Base-by-base conservation (phyloP, 2,113 vertebrate genomes). In the Paradoxurus hermaphroditus region DNA sequence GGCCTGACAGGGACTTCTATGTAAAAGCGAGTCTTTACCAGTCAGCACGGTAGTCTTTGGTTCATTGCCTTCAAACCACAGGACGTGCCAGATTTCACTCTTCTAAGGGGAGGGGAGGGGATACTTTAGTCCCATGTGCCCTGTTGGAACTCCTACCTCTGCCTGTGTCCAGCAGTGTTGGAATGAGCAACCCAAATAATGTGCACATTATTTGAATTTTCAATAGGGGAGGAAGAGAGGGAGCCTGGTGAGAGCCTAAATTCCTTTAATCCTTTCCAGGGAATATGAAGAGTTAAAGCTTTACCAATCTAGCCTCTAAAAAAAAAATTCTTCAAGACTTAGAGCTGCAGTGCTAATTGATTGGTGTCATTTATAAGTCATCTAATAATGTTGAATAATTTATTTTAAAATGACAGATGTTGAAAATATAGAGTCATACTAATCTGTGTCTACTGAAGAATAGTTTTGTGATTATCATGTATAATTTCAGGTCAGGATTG, bases 351-450 rank as follows among this genome's bases (percentile, higher is more conserved):
- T 97, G 77, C 97, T 98, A 98, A 98, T 97, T 99, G 98, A 98
- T 96, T 98, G 97, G 89, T 97, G 91, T 97, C 91, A 97, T 98
- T 98, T 98, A 96, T 96, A 98, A 98, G 97, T 98, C 97, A 98
- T 98, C 98, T 97, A 98, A 98, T 92, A 95, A 95, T 93, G 73
- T 87, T 98, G 97, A 99, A 98, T 98, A 98, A 98, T 98, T 98
- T 98, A 99, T 99, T 98, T 98, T 92, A 39, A 98, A 97, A 92
- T 96, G 96, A 93, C 90, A 97, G 85, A 89, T 95, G 87, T 97
- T 97, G 93, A 98, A 98, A 98, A 98, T 97, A 97, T 85, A 98
- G 93, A 97, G 87, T 95, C 95, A 94, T 86, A 85, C 21, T 86
- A 87, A 98, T 95, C 87, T 88, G 25, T 90, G 51, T 93, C 65